Evolutionary conservation across 37 sponge, comb jelly and placozoan genomes (phyloP), one percentile per base, ranked within the genome.

Genomic region (Hormiphora californensis): DNA sequence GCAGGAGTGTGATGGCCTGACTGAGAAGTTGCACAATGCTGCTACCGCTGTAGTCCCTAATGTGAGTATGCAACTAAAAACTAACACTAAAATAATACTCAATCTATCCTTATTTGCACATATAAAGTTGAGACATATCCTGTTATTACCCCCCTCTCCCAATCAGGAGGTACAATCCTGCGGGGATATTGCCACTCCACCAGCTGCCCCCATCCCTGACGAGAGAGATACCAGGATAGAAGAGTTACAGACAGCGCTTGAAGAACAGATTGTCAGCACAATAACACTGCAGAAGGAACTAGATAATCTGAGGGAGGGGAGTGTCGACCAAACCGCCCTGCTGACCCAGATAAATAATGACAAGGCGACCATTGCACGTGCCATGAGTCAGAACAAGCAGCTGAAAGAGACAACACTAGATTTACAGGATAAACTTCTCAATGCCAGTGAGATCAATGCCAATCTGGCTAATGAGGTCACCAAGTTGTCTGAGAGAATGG

Each of bases 261-360:
- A 73, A 21, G 81, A 73, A 17, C 81, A 73, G 46, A 73, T 73
- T 4, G 21, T 73, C 3, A 23, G 43, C 40, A 43, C 81, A 28
- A n/a, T 73, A 1, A 7, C 11, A n/a, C 44, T 73, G 1, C 81
- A 73, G 38, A 73, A 41, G 23, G 81, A 73, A 40, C 81, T 73
- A 19, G 81, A 73, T 41, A 73, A 73, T 23, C 43, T 73, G 46
- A 73, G 43, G 81, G 81, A 43, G 7, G 59, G 59, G 59, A 3
- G 9, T 49, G 81, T 73, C n/a, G 81, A 73, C 46, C 81, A 73
- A 40, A 33, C 35, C 27, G 1, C 81, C 40, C 81, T 73, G 1
- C 46, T 73, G n/a, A 73, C 81, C n/a, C 81, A 73, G 22, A 73
- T 73, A 27, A 73, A 73, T 28, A 73, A 73, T 40, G 81, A 73